Conservation (phyloP, 2,113 vertebrate species). For the Panthera leo region DNA sequence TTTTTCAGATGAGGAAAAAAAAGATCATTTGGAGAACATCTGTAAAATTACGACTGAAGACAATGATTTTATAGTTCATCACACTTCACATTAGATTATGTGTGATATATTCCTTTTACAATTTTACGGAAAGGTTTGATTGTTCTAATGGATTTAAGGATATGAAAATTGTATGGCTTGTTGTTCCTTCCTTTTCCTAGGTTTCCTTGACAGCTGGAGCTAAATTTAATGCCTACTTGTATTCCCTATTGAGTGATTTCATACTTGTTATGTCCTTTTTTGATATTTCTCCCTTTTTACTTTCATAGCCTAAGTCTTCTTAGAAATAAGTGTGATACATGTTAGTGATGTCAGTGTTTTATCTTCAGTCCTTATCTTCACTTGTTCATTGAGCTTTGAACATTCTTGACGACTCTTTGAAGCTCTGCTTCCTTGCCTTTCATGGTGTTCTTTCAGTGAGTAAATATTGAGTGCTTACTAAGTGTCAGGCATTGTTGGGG, state of each 20-base stretch:
- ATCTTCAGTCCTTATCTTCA: background rate
- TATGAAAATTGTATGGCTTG: background rate
- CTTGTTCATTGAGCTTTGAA: background rate
- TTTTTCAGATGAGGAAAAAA: background rate
- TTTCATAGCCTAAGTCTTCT: conserved; percentile 9
- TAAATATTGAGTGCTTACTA: background rate
- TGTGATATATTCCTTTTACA: background rate
- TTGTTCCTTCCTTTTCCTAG: background rate
- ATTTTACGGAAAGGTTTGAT: background rate
- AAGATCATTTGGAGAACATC: conserved; percentile 6
- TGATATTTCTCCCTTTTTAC: background rate
- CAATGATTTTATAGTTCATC: background rate
- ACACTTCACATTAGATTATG: background rate
- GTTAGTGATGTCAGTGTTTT: background rate
- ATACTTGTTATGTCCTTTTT: background rate
- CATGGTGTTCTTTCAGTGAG: background rate
- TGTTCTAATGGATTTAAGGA: background rate
- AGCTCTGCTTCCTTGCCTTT: background rate
- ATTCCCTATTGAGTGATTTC: conserved; percentile 4
- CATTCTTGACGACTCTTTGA: background rate
- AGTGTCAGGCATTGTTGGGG: background rate
- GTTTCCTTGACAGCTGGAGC: background rate
- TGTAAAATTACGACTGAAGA: background rate
- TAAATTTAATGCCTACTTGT: background rate
- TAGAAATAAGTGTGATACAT: background rate